Conservation (phyloP, 2,113 vertebrate species). For the Cavia aperea region DNA sequence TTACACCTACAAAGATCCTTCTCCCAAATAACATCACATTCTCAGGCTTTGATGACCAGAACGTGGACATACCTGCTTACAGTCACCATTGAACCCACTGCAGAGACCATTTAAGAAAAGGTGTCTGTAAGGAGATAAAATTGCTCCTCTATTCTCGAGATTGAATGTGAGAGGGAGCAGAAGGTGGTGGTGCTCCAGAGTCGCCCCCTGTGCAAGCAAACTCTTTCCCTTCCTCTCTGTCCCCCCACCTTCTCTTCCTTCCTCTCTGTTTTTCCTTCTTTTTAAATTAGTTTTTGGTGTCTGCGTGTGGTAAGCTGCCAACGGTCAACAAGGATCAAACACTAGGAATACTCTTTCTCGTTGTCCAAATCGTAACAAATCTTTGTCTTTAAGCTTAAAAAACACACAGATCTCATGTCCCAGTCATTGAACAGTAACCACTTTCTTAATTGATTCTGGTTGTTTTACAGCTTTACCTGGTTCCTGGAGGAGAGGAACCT, state of each 20-base stretch:
- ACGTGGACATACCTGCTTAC: neutral
- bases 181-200: neutral
- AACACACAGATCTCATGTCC: neutral
- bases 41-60: neutral
- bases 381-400: neutral
- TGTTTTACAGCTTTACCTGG: neutral
- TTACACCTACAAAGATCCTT: neutral
- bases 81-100: neutral
- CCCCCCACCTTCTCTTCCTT: neutral
- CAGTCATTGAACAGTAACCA: neutral
- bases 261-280: neutral
- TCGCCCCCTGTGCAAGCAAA: neutral
- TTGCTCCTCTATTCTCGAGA: neutral
- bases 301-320: neutral
- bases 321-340: neutral
- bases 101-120: neutral
- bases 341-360: neutral
- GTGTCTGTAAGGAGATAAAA: neutral
- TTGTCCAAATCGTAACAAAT: neutral
- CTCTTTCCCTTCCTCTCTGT: neutral
- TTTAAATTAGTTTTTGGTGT: neutral
- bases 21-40: neutral
- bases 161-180: neutral
- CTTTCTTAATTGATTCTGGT: slow-evolving; percentile 1
- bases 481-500: neutral